phyloP scores from a whole-genome alignment of 1,140 invertebrate genomes.

The Spodoptera litura region DNA sequence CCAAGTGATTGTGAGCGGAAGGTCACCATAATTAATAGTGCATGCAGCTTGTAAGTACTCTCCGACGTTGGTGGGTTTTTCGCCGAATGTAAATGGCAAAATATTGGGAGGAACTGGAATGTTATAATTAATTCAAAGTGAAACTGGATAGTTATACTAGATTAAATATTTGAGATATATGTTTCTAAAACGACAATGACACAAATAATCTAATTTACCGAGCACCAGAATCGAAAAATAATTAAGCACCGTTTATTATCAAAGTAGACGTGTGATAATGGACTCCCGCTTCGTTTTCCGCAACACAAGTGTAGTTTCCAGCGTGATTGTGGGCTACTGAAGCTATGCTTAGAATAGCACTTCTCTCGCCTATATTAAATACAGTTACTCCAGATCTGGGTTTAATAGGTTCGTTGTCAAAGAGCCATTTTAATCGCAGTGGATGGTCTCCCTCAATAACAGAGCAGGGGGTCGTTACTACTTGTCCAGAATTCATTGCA shows the following conservation, averaged over 20 bases:
- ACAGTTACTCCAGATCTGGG: conserved; percentile 85
- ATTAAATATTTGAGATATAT: conserved; percentile 53
- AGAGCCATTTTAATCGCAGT: conserved; percentile 89
- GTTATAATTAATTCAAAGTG: conserved; percentile 57
- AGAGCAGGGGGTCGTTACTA: conserved; percentile 89
- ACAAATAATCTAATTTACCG: conserved; percentile 34
- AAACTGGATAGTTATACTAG: conserved; percentile 50
- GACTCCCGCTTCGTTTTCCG: conserved; percentile 88
- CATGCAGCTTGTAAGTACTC: conserved; percentile 92
- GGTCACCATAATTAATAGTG: conserved; percentile 94
- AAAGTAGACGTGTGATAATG: conserved; percentile 83
- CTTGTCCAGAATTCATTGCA: conserved; percentile 89
- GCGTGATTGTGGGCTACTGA: conserved; percentile 87
- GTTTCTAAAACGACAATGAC: conserved; percentile 49
- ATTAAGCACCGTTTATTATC: conserved; percentile 87
- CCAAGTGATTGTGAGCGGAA: conserved; percentile 93
- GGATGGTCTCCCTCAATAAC: conserved; percentile 91
- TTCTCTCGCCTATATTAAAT: conserved; percentile 88
- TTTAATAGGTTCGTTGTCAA: conserved; percentile 87
- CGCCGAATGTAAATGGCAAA: conserved; percentile 87
- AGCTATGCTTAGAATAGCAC: conserved; percentile 89
- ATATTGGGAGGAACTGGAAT: conserved; percentile 88
- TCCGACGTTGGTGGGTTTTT: conserved; percentile 90
- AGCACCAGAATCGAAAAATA: conserved; percentile 32
- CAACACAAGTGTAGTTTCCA: conserved; percentile 89